Percentiles rank a stretch among this genome's conserved stretches.
phyloP scores from a whole-genome alignment of 2,113 vertebrate species.

The Thermophis baileyi region DNA sequence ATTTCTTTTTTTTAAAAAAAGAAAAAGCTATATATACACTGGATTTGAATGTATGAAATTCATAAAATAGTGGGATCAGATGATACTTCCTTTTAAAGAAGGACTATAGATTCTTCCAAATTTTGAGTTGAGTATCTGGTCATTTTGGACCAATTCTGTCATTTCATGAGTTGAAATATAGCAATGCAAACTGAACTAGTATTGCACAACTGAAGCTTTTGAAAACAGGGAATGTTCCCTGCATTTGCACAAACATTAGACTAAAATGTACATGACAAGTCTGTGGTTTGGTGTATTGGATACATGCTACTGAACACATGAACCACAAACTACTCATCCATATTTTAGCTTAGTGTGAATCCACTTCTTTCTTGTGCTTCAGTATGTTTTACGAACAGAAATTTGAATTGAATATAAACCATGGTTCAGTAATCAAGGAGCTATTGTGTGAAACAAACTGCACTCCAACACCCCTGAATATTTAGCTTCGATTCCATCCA shows the following conservation, averaged over 20 bases:
- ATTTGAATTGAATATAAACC: background rate
- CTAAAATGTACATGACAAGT: background rate
- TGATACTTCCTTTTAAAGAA: background rate
- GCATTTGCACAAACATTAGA: background rate
- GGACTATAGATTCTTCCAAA: background rate
- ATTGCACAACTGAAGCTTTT: background rate
- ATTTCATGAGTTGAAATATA: background rate
- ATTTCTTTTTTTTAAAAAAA: background rate
- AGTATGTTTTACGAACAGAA: background rate
- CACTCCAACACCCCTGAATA: background rate
- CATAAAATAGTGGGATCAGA: background rate
- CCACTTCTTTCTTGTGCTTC: background rate
- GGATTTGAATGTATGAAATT: background rate
- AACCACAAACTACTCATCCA: background rate
- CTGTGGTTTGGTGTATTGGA: background rate
- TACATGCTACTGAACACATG: background rate
- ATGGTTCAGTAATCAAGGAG: background rate
- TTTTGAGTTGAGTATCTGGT: background rate
- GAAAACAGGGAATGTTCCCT: background rate
- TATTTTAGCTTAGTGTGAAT: background rate
- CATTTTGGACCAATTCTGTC: background rate
- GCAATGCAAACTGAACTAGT: background rate
- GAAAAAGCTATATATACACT: background rate
- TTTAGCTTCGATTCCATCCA: background rate
- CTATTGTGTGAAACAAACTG: background rate